These are phyloP conservation scores for Orchesella flavescens DNA, from an alignment of 2,888 invertebrate species.

Conservation along the genomic window DNA sequence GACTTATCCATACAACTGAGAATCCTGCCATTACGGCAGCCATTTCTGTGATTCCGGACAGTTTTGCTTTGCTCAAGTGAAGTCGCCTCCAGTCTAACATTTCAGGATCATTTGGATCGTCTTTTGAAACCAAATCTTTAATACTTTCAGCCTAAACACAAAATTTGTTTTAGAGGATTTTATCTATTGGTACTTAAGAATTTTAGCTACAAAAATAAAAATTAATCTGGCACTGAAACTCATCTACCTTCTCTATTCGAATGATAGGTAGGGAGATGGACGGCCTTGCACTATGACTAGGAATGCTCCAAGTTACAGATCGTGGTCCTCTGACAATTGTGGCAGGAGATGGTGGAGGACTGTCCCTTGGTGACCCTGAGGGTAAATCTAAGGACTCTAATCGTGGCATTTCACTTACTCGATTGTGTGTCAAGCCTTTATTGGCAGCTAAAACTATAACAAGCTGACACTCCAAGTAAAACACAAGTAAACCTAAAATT, in stretches of 20 bases:
- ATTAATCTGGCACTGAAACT: too few relatives aligned
- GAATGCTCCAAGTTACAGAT: slow-evolving; percentile 70
- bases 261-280: slow-evolving; percentile 63
- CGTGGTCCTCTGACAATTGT: slow-evolving; percentile 63
- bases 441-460: too few relatives aligned
- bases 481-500: too few relatives aligned
- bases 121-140: slow-evolving; percentile 15
- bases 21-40: slow-evolving; percentile 71
- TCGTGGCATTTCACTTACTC: slow-evolving; percentile 7
- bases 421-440: too few relatives aligned
- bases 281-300: slow-evolving; percentile 61
- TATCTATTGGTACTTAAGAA: not conserved
- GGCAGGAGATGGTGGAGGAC: slow-evolving; percentile 66
- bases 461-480: too few relatives aligned
- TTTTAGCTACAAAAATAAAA: too few relatives aligned
- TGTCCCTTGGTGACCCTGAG: slow-evolving; percentile 58
- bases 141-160: slow-evolving; percentile 9
- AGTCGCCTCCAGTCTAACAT: slow-evolving; percentile 62
- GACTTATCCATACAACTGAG: slow-evolving; percentile 52
- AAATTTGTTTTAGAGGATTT: not conserved
- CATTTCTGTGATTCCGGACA: slow-evolving; percentile 70
- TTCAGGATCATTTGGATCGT: slow-evolving; percentile 34
- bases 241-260: slow-evolving; percentile 45
- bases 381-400: slow-evolving; percentile 60
- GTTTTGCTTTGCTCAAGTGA: slow-evolving; percentile 70